These are phyloP conservation scores for Sebastes minor DNA, from an alignment of 2,797 vertebrate species.

Conservation along the genomic window DNA sequence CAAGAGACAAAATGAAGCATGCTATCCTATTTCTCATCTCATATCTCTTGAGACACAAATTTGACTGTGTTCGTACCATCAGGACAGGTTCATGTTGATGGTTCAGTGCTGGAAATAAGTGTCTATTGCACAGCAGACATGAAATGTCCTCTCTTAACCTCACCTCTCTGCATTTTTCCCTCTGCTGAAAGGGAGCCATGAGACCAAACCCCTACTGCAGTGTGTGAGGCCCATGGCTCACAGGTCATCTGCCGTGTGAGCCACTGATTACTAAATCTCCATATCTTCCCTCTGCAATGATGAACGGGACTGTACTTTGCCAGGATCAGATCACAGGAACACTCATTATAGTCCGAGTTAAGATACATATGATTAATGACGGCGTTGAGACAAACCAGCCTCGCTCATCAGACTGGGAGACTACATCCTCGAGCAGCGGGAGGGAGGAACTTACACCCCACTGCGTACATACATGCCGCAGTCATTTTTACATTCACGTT, in stretches of 20 bases:
- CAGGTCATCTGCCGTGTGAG: conserved; percentile 35
- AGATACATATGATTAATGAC: conserved; percentile 52
- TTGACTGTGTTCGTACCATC: not conserved
- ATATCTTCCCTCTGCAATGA: conserved; percentile 16
- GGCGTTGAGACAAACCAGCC: conserved; percentile 14
- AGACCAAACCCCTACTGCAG: conserved; percentile 9
- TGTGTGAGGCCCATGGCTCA: not conserved
- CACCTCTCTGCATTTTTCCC: conserved; percentile 13
- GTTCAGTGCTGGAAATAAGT: not conserved
- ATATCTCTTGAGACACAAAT: not conserved
- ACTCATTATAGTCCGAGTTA: conserved; percentile 33
- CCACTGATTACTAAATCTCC: conserved; percentile 24
- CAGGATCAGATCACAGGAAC: conserved; percentile 32
- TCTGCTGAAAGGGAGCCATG: conserved; percentile 21
- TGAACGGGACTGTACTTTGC: conserved; percentile 16
- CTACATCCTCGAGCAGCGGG: not conserved
- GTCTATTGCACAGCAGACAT: not conserved
- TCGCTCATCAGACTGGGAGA: conserved; percentile 8
- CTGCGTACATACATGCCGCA: not conserved
- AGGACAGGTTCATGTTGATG: not conserved
- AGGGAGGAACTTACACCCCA: not conserved
- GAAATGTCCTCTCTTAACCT: not conserved
- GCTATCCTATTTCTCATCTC: not conserved
- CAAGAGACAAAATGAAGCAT: not conserved
- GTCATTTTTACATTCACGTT: conserved; percentile 9